Base-by-base conservation (phyloP, 1,140 invertebrate genomes). In the Nymphalis io region DNA sequence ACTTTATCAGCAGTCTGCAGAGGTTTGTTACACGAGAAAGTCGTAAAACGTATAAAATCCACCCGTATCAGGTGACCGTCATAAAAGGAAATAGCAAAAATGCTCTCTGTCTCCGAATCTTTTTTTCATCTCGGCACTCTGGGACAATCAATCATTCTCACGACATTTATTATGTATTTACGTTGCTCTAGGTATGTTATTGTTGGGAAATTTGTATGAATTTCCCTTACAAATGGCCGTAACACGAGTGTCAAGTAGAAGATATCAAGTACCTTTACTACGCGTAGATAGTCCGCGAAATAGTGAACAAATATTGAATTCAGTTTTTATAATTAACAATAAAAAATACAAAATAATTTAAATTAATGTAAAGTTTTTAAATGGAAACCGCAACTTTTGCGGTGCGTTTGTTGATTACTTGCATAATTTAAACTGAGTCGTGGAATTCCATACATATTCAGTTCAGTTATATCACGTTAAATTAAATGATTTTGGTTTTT, bases 91-190 rank as follows among this genome's bases (percentile, higher is more conserved):
- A 64, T 33, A 48, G 48, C n/a, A 46, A 65, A 66, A 70, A 61
- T 70, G 13, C 44, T 44, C 46, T 10, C 60, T 63, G 46, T 66
- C 48, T 58, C 60, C 46, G 58, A 67, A 72, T 69, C 61, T 68
- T 72, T 55, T 51, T 77, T 71, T 68, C 66, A 73, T 70, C 73
- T 66, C 60, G 53, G 46, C 73, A 61, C 67, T 67, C 55, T 46
- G 64, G 70, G 66, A 72, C 75, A 75, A 77, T 77, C 75, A 77
- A 77, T 77, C 75, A 78, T 77, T 60, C 60, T 65, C 48, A 67
- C 68, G 72, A 76, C 73, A 51, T 72, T 74, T 76, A 76, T 76
- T 73, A 72, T 74, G 68, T 72, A 74, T 78, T 75, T 78, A 73
- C 70, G 58, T 63, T 55, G 42, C 40, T 72, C 60, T 70, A 62